These are phyloP conservation scores for Monopterus albus DNA, from an alignment of 2,113 vertebrate species.

Conservation along the genomic window DNA sequence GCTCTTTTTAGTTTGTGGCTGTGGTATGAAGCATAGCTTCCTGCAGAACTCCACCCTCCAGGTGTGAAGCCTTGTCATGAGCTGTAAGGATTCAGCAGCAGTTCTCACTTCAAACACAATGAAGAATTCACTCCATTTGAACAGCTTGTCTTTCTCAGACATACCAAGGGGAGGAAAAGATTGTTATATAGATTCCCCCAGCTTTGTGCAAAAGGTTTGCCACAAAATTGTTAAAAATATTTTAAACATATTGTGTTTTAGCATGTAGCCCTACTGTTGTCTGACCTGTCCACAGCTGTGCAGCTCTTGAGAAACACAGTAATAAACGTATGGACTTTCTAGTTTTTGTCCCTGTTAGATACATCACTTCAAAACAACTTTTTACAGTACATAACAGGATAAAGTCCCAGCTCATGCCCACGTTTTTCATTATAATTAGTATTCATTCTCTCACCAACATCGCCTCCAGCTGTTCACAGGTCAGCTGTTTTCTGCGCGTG, in stretches of 20 bases:
- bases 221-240: background rate
- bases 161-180: no score
- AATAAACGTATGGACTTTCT: no score
- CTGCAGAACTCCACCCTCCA: conserved; percentile 34
- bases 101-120: conserved; percentile 37
- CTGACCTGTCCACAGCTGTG: no score
- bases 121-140: background rate
- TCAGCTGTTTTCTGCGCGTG: conserved; percentile 44
- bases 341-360: no score
- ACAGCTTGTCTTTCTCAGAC: no score
- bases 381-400: no score
- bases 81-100: conserved; percentile 3
- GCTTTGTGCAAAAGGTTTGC: background rate
- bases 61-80: conserved; percentile 44
- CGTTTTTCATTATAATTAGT: background rate
- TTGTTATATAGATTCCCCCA: no score
- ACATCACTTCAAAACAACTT: no score
- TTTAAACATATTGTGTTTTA: no score
- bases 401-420: background rate
- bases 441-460: background rate
- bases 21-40: conserved; percentile 26
- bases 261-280: no score
- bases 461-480: background rate
- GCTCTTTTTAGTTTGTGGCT: background rate
- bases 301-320: no score